Conservation (phyloP, 2,113 vertebrate genomes). For the Empidonax alnorum region DNA sequence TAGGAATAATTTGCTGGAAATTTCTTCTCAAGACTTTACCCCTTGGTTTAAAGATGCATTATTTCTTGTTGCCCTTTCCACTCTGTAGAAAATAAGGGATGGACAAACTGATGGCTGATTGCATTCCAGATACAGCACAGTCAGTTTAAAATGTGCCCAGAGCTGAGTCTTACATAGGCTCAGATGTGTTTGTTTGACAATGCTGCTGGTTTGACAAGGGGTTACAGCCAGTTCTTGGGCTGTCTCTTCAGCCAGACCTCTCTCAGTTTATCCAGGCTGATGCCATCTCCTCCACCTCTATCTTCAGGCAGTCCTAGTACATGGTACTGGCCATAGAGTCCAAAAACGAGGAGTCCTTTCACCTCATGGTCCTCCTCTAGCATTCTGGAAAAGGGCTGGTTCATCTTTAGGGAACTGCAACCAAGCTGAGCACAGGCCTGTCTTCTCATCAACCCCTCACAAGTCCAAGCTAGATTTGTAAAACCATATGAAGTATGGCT, state of each 20-base stretch:
- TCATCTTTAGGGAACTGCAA: neutral
- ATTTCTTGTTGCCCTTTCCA: neutral
- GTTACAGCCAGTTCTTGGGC: neutral
- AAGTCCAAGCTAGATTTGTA: neutral
- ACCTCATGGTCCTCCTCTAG: neutral
- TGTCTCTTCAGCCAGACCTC: neutral
- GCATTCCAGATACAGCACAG: neutral
- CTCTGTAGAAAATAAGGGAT: neutral
- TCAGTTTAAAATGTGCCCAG: neutral
- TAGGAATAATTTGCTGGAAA: neutral
- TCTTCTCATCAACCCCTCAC: neutral
- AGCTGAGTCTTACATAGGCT: neutral
- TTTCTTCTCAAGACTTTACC: neutral
- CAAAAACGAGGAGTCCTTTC: neutral
- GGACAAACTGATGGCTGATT: neutral
- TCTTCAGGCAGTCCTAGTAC: neutral
- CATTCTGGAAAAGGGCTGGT: neutral
- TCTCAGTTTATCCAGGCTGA: neutral
- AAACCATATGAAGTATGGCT: neutral
- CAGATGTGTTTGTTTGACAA: neutral
- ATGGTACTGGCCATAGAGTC: neutral
- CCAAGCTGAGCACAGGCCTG: neutral
- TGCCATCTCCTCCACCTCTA: neutral
- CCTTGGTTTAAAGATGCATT: neutral
- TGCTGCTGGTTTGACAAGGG: neutral